These are phyloP conservation scores for Netta rufina DNA, from an alignment of 2,797 vertebrate genomes.

Conservation along the genomic window DNA sequence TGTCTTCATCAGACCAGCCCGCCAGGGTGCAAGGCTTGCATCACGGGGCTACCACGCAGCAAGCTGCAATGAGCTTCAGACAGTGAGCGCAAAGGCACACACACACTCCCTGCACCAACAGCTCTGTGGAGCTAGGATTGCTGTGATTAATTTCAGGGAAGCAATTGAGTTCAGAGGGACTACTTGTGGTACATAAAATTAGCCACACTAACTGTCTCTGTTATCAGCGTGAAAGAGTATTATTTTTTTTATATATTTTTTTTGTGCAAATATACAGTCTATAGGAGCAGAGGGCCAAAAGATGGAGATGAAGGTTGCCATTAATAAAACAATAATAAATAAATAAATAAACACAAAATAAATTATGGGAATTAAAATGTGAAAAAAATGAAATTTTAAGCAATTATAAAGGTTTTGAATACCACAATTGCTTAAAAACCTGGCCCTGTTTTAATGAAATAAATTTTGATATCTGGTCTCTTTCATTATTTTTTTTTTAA, in stretches of 20 bases:
- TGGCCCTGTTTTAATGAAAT: neutral
- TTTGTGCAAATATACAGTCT: neutral
- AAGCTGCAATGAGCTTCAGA: neutral
- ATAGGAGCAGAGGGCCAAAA: neutral
- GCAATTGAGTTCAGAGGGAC: neutral
- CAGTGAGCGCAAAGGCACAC: neutral
- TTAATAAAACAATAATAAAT: neutral
- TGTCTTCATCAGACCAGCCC: neutral
- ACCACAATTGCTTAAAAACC: neutral
- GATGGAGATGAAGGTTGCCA: rapidly evolving
- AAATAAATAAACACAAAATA: neutral
- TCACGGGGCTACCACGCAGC: neutral
- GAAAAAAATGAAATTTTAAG: neutral
- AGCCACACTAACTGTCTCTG: too few species aligned
- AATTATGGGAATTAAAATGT: neutral
- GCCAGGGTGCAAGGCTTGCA: neutral
- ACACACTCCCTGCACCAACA: rapidly evolving
- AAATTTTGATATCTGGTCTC: rapidly evolving
- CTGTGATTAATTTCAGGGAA: neutral
- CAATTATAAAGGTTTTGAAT: neutral
- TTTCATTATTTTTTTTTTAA: neutral
- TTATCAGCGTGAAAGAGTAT: neutral
- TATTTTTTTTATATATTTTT: too few species aligned
- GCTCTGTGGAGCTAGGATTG: neutral
- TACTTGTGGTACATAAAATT: neutral